These are phyloP conservation scores for Halichoerus grypus DNA, from an alignment of 2,113 vertebrate species.

Conservation along the genomic window DNA sequence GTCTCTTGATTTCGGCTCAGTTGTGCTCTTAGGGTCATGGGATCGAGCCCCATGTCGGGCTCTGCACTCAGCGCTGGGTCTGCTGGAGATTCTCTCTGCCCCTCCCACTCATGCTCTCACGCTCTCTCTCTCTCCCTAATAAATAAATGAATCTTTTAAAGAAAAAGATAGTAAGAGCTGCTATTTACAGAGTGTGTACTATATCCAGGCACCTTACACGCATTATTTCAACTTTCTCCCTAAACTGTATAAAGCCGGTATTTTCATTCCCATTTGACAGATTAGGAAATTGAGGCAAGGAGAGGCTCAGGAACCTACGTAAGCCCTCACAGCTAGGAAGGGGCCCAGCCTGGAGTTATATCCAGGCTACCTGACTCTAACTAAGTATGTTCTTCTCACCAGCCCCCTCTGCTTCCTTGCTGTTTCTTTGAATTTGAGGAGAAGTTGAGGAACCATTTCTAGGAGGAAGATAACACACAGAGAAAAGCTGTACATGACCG, in stretches of 20 bases:
- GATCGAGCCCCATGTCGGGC: background rate
- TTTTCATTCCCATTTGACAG: background rate
- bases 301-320: background rate
- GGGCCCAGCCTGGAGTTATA: background rate
- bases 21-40: background rate
- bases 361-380: background rate
- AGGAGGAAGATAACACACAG: rapidly evolving
- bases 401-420: background rate
- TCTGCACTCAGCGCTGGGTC: background rate
- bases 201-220: rapidly evolving
- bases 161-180: background rate
- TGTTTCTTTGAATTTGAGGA: background rate
- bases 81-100: background rate
- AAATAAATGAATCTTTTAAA: background rate
- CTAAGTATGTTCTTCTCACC: background rate
- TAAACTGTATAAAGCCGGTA: background rate
- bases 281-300: background rate
- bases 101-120: background rate
- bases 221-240: background rate
- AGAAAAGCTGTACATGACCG: background rate
- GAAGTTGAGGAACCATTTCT: background rate
- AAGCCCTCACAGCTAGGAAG: background rate
- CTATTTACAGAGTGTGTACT: background rate
- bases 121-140: background rate
- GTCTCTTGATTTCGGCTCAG: background rate